Percentiles rank a stretch among this genome's conserved stretches.
Evolutionary conservation across 2,113 vertebrate species (phyloP).

Genomic region (Dendrocopos noguchii): DNA sequence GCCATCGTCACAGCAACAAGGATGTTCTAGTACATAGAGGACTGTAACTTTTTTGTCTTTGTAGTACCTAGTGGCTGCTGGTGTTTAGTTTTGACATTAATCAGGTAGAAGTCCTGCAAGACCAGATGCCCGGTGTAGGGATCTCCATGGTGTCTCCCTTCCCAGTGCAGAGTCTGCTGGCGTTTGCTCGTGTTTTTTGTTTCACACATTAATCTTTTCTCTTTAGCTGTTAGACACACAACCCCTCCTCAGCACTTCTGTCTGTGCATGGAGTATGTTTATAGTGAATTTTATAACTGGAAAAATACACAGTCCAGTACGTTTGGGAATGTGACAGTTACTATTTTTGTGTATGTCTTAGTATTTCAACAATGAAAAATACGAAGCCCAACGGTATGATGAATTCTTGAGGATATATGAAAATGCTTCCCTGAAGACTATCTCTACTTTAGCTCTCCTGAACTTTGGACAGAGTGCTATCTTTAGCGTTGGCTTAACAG

Average conservation of each 20-base stretch:
- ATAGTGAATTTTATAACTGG: background rate
- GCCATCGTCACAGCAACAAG: background rate
- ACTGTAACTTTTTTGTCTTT: background rate
- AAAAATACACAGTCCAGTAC: fast-evolving
- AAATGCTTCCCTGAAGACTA: constrained; percentile 93
- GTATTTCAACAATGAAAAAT: constrained; percentile 99
- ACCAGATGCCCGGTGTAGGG: background rate
- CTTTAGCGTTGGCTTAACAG: constrained; percentile 91
- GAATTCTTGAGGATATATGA: constrained; percentile 91
- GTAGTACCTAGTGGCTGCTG: background rate
- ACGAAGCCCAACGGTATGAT: constrained; percentile 94
- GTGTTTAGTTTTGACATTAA: background rate
- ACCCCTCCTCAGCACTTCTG: too few relatives aligned
- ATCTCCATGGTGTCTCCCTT: background rate
- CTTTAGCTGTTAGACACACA: background rate
- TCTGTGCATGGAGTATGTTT: background rate
- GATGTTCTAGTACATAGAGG: background rate
- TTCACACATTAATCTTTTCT: background rate
- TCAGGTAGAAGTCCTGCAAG: background rate
- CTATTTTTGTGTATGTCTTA: constrained; percentile 51
- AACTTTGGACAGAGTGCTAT: constrained; percentile 96
- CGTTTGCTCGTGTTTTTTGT: background rate
- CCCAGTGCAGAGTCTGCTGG: background rate
- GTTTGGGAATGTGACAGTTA: background rate
- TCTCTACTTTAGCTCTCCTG: constrained; percentile 91